phyloP scores from a whole-genome alignment of 1,140 invertebrate genomes.

The Brachionus angularis region DNA sequence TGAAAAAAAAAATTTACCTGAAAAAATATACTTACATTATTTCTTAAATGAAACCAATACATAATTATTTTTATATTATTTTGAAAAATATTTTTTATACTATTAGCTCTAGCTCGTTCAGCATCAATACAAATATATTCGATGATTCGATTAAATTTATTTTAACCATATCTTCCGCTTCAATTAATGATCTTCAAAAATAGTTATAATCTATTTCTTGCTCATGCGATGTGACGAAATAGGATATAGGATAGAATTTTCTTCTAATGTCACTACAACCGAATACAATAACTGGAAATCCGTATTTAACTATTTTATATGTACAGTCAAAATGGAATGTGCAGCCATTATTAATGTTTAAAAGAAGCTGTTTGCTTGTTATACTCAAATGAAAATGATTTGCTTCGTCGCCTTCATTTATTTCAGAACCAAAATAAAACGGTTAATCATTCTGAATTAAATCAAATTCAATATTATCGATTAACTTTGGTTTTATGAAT shows the following conservation, averaged over 20 bases:
- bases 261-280: neutral
- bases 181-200: conserved; percentile 9
- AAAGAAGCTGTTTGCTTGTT: neutral
- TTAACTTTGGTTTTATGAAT: neutral
- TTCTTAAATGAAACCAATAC: too few relatives aligned
- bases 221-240: conserved; percentile 13
- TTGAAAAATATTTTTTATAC: too few relatives aligned
- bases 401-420: conserved; percentile 8
- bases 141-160: too few relatives aligned
- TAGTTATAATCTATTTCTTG: conserved; percentile 4
- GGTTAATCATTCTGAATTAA: neutral
- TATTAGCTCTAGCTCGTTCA: too few relatives aligned
- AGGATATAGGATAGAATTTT: conserved; percentile 15
- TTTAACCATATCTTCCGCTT: neutral
- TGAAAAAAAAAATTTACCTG: too few relatives aligned
- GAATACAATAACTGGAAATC: conserved; percentile 15
- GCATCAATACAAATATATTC: too few relatives aligned
- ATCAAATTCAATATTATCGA: neutral
- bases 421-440: conserved; percentile 13
- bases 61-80: too few relatives aligned
- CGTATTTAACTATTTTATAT: too few relatives aligned
- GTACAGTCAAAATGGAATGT: conserved; percentile 17
- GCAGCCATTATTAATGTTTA: neutral
- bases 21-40: too few relatives aligned
- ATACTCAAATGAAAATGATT: neutral